Percentiles rank a stretch among this genome's conserved stretches.
Evolutionary conservation across 2,797 vertebrate genomes (phyloP).

Genomic region (Okamejei kenojei): DNA sequence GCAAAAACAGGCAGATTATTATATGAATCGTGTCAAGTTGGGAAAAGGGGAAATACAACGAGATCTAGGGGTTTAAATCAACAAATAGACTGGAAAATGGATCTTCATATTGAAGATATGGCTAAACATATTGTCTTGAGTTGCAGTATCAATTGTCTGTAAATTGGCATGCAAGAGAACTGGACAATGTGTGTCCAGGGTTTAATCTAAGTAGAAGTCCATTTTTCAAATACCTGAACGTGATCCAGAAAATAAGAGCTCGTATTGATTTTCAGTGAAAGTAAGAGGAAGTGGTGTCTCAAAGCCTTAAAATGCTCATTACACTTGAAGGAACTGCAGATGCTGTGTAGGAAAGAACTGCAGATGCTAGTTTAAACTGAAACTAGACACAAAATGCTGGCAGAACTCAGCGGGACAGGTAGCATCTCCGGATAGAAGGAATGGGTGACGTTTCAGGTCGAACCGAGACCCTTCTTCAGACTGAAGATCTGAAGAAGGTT

Average conservation of each 20-base stretch:
- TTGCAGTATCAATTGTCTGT: background rate
- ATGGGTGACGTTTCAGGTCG: no score
- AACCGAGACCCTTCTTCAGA: no score
- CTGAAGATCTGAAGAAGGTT: no score
- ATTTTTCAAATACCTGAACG: background rate
- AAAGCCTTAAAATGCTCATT: conserved; percentile 11
- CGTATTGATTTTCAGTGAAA: background rate
- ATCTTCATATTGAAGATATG: conserved; percentile 21
- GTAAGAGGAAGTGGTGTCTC: background rate
- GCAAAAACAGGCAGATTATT: no score
- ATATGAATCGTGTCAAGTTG: no score
- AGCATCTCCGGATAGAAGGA: no score
- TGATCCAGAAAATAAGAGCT: conserved; percentile 5
- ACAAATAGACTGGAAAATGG: background rate
- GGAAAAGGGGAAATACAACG: no score
- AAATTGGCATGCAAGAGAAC: background rate
- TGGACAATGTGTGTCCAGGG: background rate
- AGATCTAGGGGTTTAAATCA: background rate
- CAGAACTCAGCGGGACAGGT: no score
- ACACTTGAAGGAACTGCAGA: background rate
- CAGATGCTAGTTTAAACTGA: no score
- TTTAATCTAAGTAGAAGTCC: background rate
- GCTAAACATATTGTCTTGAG: background rate
- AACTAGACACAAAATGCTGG: no score
- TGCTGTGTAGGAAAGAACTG: no score